Percentiles rank a stretch among this genome's conserved stretches.
Conservation (phyloP, 1,140 invertebrate species). For the Choristoneura fumiferana region DNA sequence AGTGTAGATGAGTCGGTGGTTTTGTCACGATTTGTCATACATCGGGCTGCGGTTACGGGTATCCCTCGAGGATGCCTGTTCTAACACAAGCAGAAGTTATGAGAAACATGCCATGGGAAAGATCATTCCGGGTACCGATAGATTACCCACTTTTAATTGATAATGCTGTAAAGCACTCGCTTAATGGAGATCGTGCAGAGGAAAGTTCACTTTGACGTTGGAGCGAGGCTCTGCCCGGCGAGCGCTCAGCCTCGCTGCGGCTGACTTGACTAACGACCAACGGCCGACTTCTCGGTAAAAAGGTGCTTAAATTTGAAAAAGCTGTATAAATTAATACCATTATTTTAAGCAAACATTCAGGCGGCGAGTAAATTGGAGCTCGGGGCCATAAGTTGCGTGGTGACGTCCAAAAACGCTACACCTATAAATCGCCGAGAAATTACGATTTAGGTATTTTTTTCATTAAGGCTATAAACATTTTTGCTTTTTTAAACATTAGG, state of each 20-base stretch:
- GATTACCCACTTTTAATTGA: conserved; percentile 45
- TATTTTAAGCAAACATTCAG: conserved; percentile 8
- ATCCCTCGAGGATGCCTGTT: conserved; percentile 36
- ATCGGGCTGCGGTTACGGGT: conserved; percentile 57
- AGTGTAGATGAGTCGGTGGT: conserved; percentile 67
- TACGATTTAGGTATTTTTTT: conserved; percentile 55
- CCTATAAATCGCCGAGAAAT: conserved; percentile 34
- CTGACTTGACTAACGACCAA: neutral
- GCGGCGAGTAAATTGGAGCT: neutral
- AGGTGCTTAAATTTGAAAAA: conserved; percentile 6
- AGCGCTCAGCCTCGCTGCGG: too few relatives aligned
- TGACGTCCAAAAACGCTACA: conserved; percentile 1
- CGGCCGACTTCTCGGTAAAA: conserved; percentile 9
- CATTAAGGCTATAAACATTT: conserved; percentile 49
- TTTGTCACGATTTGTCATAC: conserved; percentile 75
- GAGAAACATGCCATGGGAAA: conserved; percentile 60
- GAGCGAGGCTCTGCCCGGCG: neutral
- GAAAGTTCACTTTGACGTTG: conserved; percentile 9
- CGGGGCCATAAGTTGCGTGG: conserved; percentile 17
- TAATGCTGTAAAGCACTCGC: conserved; percentile 29
- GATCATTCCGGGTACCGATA: conserved; percentile 33
- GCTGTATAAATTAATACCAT: conserved; percentile 7
- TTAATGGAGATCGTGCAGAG: conserved; percentile 40
- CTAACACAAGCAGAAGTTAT: conserved; percentile 55
- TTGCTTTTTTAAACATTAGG: conserved; percentile 65